Base-by-base conservation (phyloP, 2,888 invertebrate species). In the Ophion costatus region DNA sequence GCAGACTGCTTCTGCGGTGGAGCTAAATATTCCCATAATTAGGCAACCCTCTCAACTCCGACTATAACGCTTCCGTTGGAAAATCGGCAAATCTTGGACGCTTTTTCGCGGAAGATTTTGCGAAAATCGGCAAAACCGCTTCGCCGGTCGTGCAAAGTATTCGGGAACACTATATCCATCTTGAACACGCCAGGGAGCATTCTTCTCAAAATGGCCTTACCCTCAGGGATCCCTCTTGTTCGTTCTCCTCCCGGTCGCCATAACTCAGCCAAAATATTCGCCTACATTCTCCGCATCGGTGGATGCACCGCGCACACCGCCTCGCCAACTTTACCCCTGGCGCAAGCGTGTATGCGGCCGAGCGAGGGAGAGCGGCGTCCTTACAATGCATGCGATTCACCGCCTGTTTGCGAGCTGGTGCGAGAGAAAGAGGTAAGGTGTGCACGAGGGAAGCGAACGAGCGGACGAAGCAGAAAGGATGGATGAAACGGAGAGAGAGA, bases 201-300 rank as follows among this genome's bases (percentile, higher is more conserved):
- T 85, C 83, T 81, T 86, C 80, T 80, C 80, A 38, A 63, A 79
- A 73, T 64, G 71, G 73, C 76, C 67, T 42, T 57, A 64, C 70
- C 51, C 84, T 79, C 61, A 69, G 33, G 51, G 78, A 79, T 70
- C 82, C 66, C 75, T 70, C 82, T 80, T 77, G 76, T 81, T 79
- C 81, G 70, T 75, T 81, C 83, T 78, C 80, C 81, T 78, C 75
- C 76, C 67, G 69, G 77, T 80, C 82, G 74, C 87, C 91, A 89
- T 92, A 92, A 92, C 89, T 92, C 92, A 91, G 88, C 91, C 91
- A 81, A 91, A 91, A 92, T 92, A 91, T 92, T 92, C 91, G 91
- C 90, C 91, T 91, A 91, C 90, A 91, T 92, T 91, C 91, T 90
- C 86, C 86, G 86, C 85, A 83, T 83, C 78, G 83, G 76, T 74